phyloP scores from a whole-genome alignment of 2,797 vertebrate genomes.

The Bufotes viridis region DNA sequence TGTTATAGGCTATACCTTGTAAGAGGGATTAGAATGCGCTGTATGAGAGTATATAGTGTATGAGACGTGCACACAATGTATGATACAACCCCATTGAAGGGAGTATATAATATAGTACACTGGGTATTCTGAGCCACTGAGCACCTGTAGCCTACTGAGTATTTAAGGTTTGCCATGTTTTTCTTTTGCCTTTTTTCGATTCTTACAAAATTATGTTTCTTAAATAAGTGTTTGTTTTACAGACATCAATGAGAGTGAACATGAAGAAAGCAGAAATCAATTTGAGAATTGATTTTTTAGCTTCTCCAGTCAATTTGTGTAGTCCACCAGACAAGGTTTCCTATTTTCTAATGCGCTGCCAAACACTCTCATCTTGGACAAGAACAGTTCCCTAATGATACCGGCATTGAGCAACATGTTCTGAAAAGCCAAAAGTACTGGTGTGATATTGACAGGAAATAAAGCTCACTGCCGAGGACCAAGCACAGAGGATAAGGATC shows the following conservation, averaged over 20 bases:
- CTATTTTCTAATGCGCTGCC: conserved; percentile 12
- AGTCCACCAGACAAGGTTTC: conserved; percentile 22
- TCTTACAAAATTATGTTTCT: conserved; percentile 35
- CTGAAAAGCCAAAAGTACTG: conserved; percentile 33
- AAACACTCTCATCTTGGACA: conserved; percentile 20
- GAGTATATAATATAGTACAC: no score
- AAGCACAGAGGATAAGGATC: background rate
- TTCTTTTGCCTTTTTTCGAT: background rate
- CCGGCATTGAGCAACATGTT: background rate
- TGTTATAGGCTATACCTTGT: background rate
- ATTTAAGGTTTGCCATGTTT: background rate
- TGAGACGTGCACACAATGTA: background rate
- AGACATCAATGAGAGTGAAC: conserved; percentile 46
- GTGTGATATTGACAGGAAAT: conserved; percentile 11
- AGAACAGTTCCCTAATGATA: conserved; percentile 20
- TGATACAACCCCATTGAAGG: no score
- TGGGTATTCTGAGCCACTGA: no score
- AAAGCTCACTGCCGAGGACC: background rate
- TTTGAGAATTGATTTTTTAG: conserved; percentile 35
- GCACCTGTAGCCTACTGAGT: background rate
- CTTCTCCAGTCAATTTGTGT: conserved; percentile 32
- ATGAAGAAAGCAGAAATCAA: conserved; percentile 38
- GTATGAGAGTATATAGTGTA: background rate
- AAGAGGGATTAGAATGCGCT: background rate
- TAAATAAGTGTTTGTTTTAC: conserved; percentile 45